Base-by-base conservation (phyloP, 2,888 invertebrate species). In the Trissonchulus latispiculum region DNA sequence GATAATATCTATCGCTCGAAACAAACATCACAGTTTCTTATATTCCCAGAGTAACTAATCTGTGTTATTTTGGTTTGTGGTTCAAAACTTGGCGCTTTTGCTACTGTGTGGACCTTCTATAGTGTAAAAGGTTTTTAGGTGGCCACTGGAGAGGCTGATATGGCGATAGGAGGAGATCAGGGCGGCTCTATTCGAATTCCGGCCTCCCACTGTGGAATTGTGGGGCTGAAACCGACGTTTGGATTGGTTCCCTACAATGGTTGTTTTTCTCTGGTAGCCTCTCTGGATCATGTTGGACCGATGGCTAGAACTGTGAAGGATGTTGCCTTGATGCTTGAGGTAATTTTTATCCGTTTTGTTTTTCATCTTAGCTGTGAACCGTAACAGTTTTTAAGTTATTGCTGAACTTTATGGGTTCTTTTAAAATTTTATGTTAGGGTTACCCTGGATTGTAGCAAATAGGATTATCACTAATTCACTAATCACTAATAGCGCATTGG, bases 201-300 rank as follows among this genome's bases (percentile, higher is more conserved):
- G 1, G 71, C 80, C 36, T 76, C 77, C 37, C 82, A 79, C 79
- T 79, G 78, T 71, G 83, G 83, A 3, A 77, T 80, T 23, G 83
- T 83, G 31, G 83, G 82, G 1, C 73, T 80, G 23, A 83, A 83
- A 74, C 82, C 83, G 15, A 82, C 83, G 2, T 79, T 71, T 62
- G 83, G 83, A 0, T 78, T 83, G 35, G 82, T 83, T 2, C 81
- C 83, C 0, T 82, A 81, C 74, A 82, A 82, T 1, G 83, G 83
- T 0, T 76, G 77, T 0, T 64, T 76, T n/a, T 70, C 78, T 2
- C 77, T 81, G 32, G 80, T 81, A 36, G 75, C 75, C 18, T 77
- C 79, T 1, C 28, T 81, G 1, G 83, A 83, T 72, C 81, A 81
- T 73, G 71, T 78, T 0, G 83, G 83, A 62, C 82, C 83, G 32